Percentiles rank a stretch among this genome's conserved stretches.
phyloP scores from a whole-genome alignment of 92 coral and sea anemone genomes.

The Chrysogorgia sp. region DNA sequence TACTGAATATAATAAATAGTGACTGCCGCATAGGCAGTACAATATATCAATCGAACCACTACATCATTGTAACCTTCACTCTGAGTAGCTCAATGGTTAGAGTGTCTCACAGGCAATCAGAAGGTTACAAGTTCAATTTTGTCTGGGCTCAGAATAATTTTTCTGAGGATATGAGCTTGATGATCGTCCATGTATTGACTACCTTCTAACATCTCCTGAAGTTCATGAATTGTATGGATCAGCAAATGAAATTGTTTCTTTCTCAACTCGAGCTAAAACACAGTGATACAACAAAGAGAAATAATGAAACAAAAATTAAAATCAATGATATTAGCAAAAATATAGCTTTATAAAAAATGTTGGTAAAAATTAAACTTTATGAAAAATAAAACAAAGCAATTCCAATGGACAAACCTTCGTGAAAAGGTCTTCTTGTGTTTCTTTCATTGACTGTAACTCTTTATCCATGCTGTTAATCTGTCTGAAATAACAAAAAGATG shows the following conservation, averaged over 20 bases:
- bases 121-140: too few relatives aligned
- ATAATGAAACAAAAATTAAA: background rate
- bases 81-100: too few relatives aligned
- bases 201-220: slow-evolving; percentile 94
- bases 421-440: slow-evolving; percentile 79
- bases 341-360: background rate
- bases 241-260: slow-evolving; percentile 92
- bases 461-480: slow-evolving; percentile 84
- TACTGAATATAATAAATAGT: too few relatives aligned
- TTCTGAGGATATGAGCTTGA: too few relatives aligned
- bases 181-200: slow-evolving; percentile 3
- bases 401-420: slow-evolving; percentile 69
- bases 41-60: too few relatives aligned
- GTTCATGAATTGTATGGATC: slow-evolving; percentile 91
- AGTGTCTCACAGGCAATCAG: too few relatives aligned
- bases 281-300: slow-evolving; percentile 12
- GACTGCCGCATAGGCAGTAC: too few relatives aligned
- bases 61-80: too few relatives aligned
- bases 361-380: background rate
- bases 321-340: background rate
- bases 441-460: slow-evolving; percentile 77
- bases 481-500: slow-evolving; percentile 64
- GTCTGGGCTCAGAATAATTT: too few relatives aligned
- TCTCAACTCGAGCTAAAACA: slow-evolving; percentile 82
- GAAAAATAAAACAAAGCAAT: background rate